Evolutionary conservation across 2,113 vertebrate species (phyloP).

Genomic region (Phainopepla nitens): DNA sequence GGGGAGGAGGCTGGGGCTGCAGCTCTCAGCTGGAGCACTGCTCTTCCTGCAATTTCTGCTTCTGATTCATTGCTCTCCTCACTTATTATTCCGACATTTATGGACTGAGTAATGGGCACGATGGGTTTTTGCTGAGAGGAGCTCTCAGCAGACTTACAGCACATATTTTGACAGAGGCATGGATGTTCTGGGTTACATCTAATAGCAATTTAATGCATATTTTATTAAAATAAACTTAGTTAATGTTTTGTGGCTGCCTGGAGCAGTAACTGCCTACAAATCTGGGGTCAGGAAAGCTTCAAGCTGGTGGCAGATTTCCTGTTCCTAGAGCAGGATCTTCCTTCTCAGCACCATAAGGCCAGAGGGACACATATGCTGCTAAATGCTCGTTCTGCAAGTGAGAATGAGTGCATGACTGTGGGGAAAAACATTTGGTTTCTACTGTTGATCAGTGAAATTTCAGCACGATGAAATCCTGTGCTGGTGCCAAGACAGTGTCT

Average conservation of each 20-base stretch:
- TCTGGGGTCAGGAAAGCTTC: background rate
- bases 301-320: background rate
- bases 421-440: background rate
- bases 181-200: background rate
- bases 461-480: background rate
- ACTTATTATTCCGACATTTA: background rate
- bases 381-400: background rate
- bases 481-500: background rate
- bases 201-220: background rate
- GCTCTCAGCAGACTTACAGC: background rate
- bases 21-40: background rate
- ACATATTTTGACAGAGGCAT: background rate
- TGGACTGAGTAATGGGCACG: background rate
- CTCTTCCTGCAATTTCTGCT: background rate
- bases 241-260: background rate
- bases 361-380: background rate
- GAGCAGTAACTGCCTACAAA: background rate
- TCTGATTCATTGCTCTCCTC: background rate
- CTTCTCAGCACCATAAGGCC: background rate
- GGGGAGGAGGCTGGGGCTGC: background rate
- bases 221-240: background rate
- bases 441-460: background rate
- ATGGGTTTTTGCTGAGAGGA: background rate
- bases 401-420: background rate
- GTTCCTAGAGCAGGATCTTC: background rate